Percentiles rank a stretch among this genome's conserved stretches.
Evolutionary conservation across 2,113 vertebrate genomes (phyloP).

Genomic region (Lichenostomus cassidix): DNA sequence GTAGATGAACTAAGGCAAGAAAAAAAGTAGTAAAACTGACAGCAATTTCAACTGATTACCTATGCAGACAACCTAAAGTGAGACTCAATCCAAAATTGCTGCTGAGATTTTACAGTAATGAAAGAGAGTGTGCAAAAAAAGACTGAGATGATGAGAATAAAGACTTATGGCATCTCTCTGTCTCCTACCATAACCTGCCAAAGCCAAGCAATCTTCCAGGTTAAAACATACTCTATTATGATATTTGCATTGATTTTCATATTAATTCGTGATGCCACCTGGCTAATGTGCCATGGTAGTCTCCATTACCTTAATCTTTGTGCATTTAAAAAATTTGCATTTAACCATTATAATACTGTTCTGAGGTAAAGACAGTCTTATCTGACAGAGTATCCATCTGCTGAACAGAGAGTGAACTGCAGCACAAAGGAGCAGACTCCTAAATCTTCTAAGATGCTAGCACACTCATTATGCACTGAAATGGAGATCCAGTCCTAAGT

Average conservation of each 20-base stretch:
- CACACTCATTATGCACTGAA: not conserved
- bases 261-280: not conserved
- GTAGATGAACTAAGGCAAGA: not conserved
- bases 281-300: not conserved
- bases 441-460: not conserved
- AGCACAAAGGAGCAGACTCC: not conserved
- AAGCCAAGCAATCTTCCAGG: not conserved
- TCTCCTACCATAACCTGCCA: not conserved
- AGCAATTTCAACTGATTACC: not conserved
- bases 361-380: not conserved
- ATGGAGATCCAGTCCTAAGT: not conserved
- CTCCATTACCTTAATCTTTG: not conserved
- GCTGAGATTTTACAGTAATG: not conserved
- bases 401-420: not conserved
- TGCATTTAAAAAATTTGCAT: not conserved
- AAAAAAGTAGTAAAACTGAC: not conserved
- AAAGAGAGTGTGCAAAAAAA: not conserved
- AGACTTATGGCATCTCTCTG: not conserved
- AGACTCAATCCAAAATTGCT: not conserved
- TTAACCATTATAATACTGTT: not conserved
- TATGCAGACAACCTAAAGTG: not conserved
- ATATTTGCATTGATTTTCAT: not conserved
- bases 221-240: not conserved
- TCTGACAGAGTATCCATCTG: not conserved
- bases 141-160: not conserved